Base-by-base conservation (phyloP, 2,888 invertebrate genomes). In the Habroteleia sp. region DNA sequence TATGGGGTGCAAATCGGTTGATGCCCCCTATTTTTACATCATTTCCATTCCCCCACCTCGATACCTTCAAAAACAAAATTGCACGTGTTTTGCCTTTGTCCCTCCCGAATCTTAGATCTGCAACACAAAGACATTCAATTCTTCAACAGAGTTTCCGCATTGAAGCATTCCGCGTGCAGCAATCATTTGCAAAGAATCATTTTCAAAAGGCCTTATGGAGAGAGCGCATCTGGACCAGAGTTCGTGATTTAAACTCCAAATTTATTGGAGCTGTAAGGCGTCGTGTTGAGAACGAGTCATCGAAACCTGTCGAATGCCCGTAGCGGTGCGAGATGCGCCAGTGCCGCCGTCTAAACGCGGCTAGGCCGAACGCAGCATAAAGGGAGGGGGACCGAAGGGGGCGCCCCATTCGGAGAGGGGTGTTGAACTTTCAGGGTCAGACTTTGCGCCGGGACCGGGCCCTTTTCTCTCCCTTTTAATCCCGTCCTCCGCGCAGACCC, bases 351-450 rank as follows among this genome's bases (percentile, higher is more conserved):
- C 46, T 44, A 54, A 66, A 66, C 54, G 35, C 79, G 80, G 81
- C 81, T 80, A 82, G 80, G 27, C 25, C 89, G 88, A 88, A 88
- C 84, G 83, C 84, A 86, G 86, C 83, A 83, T 82, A 85, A 84
- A 83, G 85, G 83, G 82, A 84, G 80, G 84, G 52, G 85, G 83
- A 83, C 81, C 81, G 80, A 80, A 73, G 74, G 79, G 82, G 50
- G 48, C 14, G 35, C 35, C 60, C 76, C 76, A 71, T 78, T 78
- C 80, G 78, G 74, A 42, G 81, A 76, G 81, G 83, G 82, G 81
- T 83, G 83, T 82, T 83, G 84, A 82, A 87, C 86, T 87, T 87
- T 87, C 87, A 87, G 86, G 87, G 87, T 87, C 87, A 86, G 82
- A 80, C 82, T 52, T 27, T 8, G 66, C 44, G 7, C 23, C 62